Percentiles rank a stretch among this genome's conserved stretches.
phyloP scores from a whole-genome alignment of 2,888 invertebrate species.

The Cheilosia vernalis region DNA sequence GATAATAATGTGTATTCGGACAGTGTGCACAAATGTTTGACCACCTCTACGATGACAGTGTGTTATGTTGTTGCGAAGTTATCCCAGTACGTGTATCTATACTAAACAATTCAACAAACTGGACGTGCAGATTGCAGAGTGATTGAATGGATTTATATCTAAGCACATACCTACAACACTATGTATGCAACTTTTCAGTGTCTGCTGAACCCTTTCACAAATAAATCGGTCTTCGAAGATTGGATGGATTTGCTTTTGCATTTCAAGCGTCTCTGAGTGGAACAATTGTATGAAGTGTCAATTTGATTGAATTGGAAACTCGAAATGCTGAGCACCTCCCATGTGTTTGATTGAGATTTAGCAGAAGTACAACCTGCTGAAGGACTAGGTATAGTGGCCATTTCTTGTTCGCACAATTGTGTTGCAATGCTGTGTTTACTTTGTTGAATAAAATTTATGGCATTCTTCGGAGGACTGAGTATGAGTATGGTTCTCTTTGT shows the following conservation, averaged over 20 bases:
- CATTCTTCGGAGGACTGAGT: not conserved
- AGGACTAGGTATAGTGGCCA: conserved; percentile 4
- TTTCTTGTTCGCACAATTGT: conserved; percentile 21
- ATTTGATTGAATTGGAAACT: conserved; percentile 72
- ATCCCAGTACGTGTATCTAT: conserved; percentile 1
- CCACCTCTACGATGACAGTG: conserved; percentile 43
- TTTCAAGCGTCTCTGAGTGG: conserved; percentile 51
- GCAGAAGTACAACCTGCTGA: not conserved
- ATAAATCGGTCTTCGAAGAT: conserved; percentile 64
- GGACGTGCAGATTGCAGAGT: conserved; percentile 56
- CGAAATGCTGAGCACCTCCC: conserved; percentile 53
- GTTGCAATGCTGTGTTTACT: not conserved
- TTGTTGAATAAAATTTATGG: not conserved
- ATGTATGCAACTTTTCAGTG: not conserved
- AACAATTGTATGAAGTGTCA: conserved; percentile 71
- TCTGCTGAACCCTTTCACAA: conserved; percentile 53
- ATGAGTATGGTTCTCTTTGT: not conserved
- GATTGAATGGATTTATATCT: conserved; percentile 64
- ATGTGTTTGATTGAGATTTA: conserved; percentile 19
- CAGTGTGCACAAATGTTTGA: conserved; percentile 52
- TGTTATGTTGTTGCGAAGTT: conserved; percentile 30
- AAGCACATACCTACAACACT: not conserved
- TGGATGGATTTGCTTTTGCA: conserved; percentile 68
- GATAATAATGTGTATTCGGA: conserved; percentile 31
- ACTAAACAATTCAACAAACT: conserved; percentile 35